These are phyloP conservation scores for Xestobium rufovillosum DNA, from an alignment of 2,888 invertebrate genomes.

Conservation along the genomic window DNA sequence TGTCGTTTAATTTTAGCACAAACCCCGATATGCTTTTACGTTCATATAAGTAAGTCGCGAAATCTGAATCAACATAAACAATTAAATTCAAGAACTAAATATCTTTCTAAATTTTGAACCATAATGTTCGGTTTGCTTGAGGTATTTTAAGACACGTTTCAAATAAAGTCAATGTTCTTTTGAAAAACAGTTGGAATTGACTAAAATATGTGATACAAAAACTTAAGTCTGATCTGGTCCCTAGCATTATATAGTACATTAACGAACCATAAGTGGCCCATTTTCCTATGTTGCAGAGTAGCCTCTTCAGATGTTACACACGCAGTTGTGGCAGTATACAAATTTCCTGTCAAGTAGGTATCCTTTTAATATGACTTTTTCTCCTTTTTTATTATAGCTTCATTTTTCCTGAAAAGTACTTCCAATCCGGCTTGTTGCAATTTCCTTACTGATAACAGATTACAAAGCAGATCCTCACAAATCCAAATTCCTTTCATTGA, in stretches of 20 bases:
- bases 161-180: constrained; percentile 22
- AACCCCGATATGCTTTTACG: constrained; percentile 19
- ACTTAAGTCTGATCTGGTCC: constrained; percentile 23
- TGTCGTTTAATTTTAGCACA: constrained; percentile 16
- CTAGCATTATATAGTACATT: constrained; percentile 24
- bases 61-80: constrained; percentile 18
- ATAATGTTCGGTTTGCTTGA: constrained; percentile 17
- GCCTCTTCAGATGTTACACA: constrained; percentile 9
- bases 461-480: constrained; percentile 20
- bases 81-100: constrained; percentile 11
- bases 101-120: constrained; percentile 17
- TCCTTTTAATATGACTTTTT: constrained; percentile 13
- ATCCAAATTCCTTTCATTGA: constrained; percentile 20
- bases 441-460: constrained; percentile 23
- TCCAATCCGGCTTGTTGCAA: constrained; percentile 20
- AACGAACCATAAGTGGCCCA: constrained; percentile 25
- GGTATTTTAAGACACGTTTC: constrained; percentile 17
- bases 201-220: constrained; percentile 22
- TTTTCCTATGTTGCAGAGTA: constrained; percentile 21
- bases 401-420: constrained; percentile 18
- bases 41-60: constrained; percentile 16
- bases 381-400: constrained; percentile 16
- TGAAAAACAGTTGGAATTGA: constrained; percentile 21
- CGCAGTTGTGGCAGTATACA: constrained; percentile 10
- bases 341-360: constrained; percentile 15